A percentile compares a stretch with the other conserved stretches of the same genome.
Conservation (phyloP, 2,113 vertebrate species). For the Trinectes maculatus region DNA sequence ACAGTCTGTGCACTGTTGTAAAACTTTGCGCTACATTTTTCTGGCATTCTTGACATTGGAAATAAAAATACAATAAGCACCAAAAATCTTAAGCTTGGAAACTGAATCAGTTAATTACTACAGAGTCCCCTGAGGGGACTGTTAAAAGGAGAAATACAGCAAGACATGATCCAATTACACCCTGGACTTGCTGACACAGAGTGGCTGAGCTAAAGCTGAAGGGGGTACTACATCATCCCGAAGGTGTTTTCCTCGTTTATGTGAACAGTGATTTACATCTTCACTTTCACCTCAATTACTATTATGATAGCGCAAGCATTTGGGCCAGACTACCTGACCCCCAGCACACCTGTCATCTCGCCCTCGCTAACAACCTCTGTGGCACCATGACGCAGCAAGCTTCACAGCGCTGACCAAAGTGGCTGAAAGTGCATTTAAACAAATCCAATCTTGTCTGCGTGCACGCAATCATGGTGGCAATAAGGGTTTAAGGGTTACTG, state of each 20-base stretch:
- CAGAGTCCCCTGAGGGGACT: not conserved
- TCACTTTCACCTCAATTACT: constrained; percentile 55
- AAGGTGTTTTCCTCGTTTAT: constrained; percentile 51
- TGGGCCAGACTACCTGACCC: not conserved
- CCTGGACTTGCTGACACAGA: constrained; percentile 34
- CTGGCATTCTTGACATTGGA: too few species aligned
- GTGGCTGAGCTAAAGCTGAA: constrained; percentile 14
- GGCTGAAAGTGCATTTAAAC: constrained; percentile 55
- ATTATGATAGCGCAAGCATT: constrained; percentile 29
- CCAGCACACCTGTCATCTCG: constrained; percentile 14
- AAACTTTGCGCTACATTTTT: constrained; percentile 1
- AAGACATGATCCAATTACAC: constrained; percentile 35
- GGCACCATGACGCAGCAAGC: constrained; percentile 63
- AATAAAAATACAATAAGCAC: too few species aligned
- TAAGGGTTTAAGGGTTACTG: constrained; percentile 59
- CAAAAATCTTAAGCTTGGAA: not conserved
- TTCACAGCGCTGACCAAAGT: constrained; percentile 20
- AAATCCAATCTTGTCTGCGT: constrained; percentile 39
- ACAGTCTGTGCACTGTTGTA: not conserved
- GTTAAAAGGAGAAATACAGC: constrained; percentile 30
- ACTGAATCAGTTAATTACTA: constrained; percentile 7
- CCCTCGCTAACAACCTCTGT: constrained; percentile 23
- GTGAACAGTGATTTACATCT: constrained; percentile 29
- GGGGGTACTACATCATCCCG: constrained; percentile 37
- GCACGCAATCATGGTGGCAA: constrained; percentile 36